phyloP scores from a whole-genome alignment of 2,113 vertebrate species.

The Dasyprocta punctata region DNA sequence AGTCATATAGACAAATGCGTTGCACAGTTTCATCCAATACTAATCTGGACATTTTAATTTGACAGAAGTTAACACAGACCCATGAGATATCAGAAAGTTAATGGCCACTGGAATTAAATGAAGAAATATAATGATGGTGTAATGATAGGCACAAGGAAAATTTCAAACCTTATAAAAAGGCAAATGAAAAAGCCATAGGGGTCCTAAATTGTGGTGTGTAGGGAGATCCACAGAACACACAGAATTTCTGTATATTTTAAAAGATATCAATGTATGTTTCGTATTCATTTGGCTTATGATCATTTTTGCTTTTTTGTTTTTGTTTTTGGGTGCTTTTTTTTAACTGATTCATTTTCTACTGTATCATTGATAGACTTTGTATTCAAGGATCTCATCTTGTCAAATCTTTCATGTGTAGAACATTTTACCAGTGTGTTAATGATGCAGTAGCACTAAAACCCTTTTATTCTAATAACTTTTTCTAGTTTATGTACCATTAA shows the following conservation, averaged over 20 bases:
- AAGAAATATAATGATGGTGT: not conserved
- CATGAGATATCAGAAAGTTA: not conserved
- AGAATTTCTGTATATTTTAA: not conserved
- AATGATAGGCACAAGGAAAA: not conserved
- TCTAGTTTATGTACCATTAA: not conserved
- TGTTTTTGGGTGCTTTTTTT: not conserved
- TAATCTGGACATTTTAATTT: not conserved
- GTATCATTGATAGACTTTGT: not conserved
- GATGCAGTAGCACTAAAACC: not conserved
- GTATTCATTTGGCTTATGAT: not conserved
- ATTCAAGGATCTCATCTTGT: not conserved
- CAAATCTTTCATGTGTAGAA: not conserved
- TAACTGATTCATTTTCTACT: not conserved
- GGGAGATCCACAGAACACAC: not conserved
- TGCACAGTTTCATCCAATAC: not conserved
- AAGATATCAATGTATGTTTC: not conserved
- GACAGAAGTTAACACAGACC: not conserved
- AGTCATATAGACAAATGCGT: not conserved
- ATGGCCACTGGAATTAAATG: not conserved
- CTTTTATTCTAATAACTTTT: not conserved
- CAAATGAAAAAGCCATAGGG: not conserved
- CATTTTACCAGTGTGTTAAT: not conserved
- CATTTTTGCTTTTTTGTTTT: no score
- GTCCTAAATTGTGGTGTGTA: not conserved
- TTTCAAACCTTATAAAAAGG: not conserved